A percentile compares a stretch with the other conserved stretches of the same genome.
Conservation (phyloP, 2,888 invertebrate genomes). For the Chloroclysta siterata region DNA sequence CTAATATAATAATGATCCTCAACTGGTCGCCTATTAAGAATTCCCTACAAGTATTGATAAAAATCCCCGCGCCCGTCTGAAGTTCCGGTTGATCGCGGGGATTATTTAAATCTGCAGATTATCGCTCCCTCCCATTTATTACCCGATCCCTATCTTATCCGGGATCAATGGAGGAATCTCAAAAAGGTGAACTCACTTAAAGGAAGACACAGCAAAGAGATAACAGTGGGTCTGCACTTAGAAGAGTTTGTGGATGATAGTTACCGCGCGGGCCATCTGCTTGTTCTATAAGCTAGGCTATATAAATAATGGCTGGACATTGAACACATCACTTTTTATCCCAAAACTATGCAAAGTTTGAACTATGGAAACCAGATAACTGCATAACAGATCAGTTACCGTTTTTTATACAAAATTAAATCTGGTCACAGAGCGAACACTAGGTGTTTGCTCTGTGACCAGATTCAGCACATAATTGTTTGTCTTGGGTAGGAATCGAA, state of each 20-base stretch:
- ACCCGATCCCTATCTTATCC: conserved; percentile 55
- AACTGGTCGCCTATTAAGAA: conserved; percentile 43
- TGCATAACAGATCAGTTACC: too few species aligned
- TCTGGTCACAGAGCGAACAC: too few species aligned
- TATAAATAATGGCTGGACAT: too few species aligned
- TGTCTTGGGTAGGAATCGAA: too few species aligned
- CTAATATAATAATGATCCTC: conserved; percentile 12
- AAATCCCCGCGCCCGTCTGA: conserved; percentile 45
- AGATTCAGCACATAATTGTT: too few species aligned
- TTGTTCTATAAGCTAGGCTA: too few species aligned
- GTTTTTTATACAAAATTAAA: too few species aligned
- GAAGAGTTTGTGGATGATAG: not conserved
- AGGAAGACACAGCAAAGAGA: conserved; percentile 16
- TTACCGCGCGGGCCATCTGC: too few species aligned
- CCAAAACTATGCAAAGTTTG: too few species aligned
- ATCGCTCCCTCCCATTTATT: conserved; percentile 55
- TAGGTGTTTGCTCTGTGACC: too few species aligned
- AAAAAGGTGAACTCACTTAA: conserved; percentile 47
- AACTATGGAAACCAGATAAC: too few species aligned
- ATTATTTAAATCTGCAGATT: conserved; percentile 59
- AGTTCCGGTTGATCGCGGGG: conserved; percentile 48
- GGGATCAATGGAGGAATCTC: conserved; percentile 54
- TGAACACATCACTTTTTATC: too few species aligned
- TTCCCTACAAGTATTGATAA: conserved; percentile 48
- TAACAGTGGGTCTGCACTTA: conserved; percentile 10